Percentiles rank a stretch among this genome's conserved stretches.
Conservation (phyloP, 2,797 vertebrate genomes). For the Gambusia yucatana region DNA sequence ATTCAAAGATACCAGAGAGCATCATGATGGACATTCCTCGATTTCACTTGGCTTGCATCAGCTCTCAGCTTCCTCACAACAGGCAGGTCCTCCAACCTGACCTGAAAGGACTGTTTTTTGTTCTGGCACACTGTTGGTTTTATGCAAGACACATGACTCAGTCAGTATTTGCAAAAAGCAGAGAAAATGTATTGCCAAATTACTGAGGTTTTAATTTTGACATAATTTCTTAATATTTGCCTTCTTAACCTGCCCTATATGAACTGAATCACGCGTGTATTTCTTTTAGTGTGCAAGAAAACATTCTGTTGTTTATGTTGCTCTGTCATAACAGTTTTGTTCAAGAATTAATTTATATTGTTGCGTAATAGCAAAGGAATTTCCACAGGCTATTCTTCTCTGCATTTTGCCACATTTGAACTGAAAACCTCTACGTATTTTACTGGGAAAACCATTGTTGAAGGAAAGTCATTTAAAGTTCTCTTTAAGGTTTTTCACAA, state of each 20-base stretch:
- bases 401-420: too few relatives aligned
- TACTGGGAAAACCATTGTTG: background rate
- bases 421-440: too few relatives aligned
- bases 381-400: too few relatives aligned
- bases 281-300: background rate
- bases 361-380: background rate
- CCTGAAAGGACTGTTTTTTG: background rate
- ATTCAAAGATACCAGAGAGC: background rate
- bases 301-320: background rate
- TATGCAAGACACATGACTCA: background rate
- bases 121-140: background rate
- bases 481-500: background rate
- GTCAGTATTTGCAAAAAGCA: background rate
- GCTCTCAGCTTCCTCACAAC: background rate
- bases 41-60: conserved; percentile 15
- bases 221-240: background rate
- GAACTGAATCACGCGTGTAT: background rate
- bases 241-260: background rate
- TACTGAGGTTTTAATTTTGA: background rate
- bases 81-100: background rate
- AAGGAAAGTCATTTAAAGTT: background rate
- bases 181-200: background rate
- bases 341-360: background rate
- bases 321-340: background rate
- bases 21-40: background rate